Conservation (phyloP, 2,113 vertebrate genomes). For the Cyprichromis sp. region DNA sequence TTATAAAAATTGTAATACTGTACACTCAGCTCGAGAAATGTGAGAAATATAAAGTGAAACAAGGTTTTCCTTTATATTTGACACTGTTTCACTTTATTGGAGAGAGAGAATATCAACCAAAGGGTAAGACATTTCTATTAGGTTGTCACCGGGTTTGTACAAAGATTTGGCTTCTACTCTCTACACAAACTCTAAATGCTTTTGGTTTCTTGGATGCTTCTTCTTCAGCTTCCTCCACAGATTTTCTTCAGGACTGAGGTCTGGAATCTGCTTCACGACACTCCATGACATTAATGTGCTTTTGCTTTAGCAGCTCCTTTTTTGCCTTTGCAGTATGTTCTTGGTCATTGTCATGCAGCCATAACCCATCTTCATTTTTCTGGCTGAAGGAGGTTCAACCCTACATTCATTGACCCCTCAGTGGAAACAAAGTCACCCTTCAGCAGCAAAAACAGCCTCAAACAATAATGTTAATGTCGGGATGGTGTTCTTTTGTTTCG, state of each 20-base stretch:
- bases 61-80: neutral
- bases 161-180: rapidly evolving
- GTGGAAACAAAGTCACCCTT: neutral
- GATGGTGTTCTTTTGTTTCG: too few relatives aligned
- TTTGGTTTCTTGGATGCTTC: neutral
- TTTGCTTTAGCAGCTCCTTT: rapidly evolving
- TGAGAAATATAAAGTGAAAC: neutral
- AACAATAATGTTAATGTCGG: too few relatives aligned
- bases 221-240: rapidly evolving
- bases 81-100: neutral
- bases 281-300: rapidly evolving
- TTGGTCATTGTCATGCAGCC: rapidly evolving
- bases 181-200: neutral
- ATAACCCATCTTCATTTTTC: neutral
- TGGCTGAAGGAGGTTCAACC: neutral
- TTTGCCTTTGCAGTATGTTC: neutral
- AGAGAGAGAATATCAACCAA: neutral
- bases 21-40: rapidly evolving
- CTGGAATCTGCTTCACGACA: rapidly evolving
- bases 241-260: rapidly evolving
- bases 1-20: rapidly evolving
- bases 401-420: rapidly evolving
- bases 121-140: rapidly evolving
- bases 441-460: too few relatives aligned
- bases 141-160: rapidly evolving